A percentile compares a stretch with the other conserved stretches of the same genome.
Conservation (phyloP, 2,113 vertebrate genomes). For the Xenopus laevis region DNA sequence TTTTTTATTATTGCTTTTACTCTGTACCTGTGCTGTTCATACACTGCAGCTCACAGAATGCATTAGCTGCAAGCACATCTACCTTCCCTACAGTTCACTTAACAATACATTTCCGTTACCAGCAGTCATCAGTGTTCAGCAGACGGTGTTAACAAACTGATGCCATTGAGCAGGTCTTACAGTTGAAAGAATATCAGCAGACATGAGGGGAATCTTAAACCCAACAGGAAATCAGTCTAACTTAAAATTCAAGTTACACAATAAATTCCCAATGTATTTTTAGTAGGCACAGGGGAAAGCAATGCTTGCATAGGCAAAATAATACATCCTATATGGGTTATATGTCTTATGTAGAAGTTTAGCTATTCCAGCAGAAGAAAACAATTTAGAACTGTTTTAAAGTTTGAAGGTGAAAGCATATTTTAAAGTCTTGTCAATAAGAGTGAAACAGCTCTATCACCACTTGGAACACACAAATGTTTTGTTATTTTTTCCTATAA, state of each 20-base stretch:
- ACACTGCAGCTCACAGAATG: conserved; percentile 53
- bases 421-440: background rate
- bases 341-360: background rate
- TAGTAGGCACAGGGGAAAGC: background rate
- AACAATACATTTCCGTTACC: conserved; percentile 55
- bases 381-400: background rate
- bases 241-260: background rate
- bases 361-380: background rate
- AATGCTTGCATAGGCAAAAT: background rate
- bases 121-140: conserved; percentile 44
- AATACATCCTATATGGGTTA: background rate
- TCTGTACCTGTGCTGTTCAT: conserved; percentile 57
- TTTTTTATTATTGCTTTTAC: conserved; percentile 70
- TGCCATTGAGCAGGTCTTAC: conserved; percentile 39
- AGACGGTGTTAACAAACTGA: conserved; percentile 55
- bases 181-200: conserved; percentile 42
- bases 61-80: conserved; percentile 55
- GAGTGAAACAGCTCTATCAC: conserved; percentile 1
- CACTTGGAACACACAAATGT: background rate
- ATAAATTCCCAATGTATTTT: background rate
- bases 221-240: conserved; percentile 8
- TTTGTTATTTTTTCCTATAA: too few species aligned
- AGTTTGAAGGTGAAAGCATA: background rate
- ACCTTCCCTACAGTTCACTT: conserved; percentile 52
- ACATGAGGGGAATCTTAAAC: conserved; percentile 39